Percentiles rank a stretch among this genome's conserved stretches.
These are phyloP conservation scores for Alces alces DNA, from an alignment of 2,113 vertebrate species.

Conservation along the genomic window DNA sequence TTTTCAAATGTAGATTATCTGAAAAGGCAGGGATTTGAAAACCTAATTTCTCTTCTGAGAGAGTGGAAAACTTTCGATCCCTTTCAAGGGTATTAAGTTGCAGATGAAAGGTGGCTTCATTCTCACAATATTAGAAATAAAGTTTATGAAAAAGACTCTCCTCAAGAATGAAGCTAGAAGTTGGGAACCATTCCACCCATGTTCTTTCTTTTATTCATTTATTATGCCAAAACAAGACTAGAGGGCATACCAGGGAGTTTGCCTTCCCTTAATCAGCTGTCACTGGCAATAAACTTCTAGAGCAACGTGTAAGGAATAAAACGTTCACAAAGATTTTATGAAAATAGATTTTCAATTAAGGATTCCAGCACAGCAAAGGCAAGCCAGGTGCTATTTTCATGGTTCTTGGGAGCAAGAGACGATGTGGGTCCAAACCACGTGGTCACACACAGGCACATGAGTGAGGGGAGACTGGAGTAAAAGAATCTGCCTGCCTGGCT, in stretches of 20 bases:
- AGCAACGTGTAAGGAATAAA: constrained; percentile 42
- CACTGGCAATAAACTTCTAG: constrained; percentile 14
- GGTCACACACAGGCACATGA: not conserved
- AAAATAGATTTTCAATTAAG: constrained; percentile 31
- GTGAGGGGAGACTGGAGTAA: not conserved
- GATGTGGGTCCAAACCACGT: not conserved
- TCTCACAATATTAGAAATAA: not conserved
- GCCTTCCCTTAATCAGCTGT: constrained; percentile 45
- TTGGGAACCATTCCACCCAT: not conserved
- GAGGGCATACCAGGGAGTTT: constrained; percentile 12
- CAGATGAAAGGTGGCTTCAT: not conserved
- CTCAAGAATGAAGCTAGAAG: not conserved
- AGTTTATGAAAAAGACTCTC: not conserved
- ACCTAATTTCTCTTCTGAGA: not conserved
- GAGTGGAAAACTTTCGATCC: not conserved
- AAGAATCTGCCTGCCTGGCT: accelerated
- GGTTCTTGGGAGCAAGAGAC: not conserved
- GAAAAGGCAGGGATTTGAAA: not conserved
- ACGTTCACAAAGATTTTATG: constrained; percentile 22
- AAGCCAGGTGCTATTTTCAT: not conserved
- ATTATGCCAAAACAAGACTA: constrained; percentile 39
- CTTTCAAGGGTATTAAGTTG: not conserved
- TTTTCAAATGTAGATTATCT: not conserved
- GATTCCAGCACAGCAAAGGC: not conserved
- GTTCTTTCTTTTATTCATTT: not conserved